Conservation (phyloP, 1,140 invertebrate species). For the Metaphire vulgaris region DNA sequence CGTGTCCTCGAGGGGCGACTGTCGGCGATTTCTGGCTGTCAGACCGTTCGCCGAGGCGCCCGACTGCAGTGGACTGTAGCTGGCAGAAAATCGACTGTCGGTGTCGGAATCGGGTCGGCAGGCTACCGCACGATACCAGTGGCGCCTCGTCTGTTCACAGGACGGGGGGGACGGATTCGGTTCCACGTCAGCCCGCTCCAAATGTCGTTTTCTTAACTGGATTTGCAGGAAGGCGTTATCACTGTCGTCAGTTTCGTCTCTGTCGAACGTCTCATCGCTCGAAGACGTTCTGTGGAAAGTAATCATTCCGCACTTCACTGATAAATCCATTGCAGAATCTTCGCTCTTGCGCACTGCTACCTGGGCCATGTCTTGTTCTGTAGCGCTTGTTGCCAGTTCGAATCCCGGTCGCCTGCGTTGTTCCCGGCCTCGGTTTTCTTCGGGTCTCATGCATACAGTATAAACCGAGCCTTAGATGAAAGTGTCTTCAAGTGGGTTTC, state of each 20-base stretch:
- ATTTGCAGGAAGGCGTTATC: neutral
- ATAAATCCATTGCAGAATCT: too few species aligned
- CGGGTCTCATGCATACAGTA: too few species aligned
- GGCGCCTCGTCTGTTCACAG: too few species aligned
- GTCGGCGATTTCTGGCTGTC: neutral
- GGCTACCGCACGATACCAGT: neutral
- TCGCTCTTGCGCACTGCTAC: too few species aligned
- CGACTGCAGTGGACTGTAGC: neutral
- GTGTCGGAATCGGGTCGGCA: neutral
- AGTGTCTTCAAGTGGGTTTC: too few species aligned
- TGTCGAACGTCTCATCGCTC: neutral
- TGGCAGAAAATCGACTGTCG: neutral
- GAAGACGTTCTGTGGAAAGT: neutral
- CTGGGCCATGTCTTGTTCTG: too few species aligned
- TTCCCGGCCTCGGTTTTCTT: too few species aligned
- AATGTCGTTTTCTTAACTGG: neutral
- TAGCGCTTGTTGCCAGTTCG: too few species aligned
- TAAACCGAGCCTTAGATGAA: too few species aligned
- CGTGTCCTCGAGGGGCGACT: neutral
- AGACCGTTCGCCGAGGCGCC: neutral
- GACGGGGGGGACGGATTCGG: neutral
- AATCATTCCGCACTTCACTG: too few species aligned
- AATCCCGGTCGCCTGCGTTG: too few species aligned
- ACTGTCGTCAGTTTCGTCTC: neutral
- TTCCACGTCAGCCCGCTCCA: neutral